phyloP scores from a whole-genome alignment of 2,888 invertebrate species.

The Caenorhabditis wallacei region DNA sequence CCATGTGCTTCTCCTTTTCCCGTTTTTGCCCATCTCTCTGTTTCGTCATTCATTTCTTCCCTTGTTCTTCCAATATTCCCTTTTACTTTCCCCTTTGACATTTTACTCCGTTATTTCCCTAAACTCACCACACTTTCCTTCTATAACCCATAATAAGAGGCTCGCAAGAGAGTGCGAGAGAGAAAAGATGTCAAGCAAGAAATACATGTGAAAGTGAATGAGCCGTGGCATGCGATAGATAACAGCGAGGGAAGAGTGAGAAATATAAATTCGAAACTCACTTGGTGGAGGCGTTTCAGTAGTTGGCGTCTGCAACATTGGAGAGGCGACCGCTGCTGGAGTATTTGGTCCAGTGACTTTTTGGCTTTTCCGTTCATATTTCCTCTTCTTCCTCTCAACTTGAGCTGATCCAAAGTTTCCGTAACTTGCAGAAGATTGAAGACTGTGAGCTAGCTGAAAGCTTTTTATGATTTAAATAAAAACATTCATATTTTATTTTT shows the following conservation, averaged over 20 bases:
- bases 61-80: neutral
- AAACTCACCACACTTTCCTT: too few relatives aligned
- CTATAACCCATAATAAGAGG: too few relatives aligned
- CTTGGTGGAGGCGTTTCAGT: constrained; percentile 47
- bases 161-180: neutral
- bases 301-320: constrained; percentile 34
- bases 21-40: neutral
- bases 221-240: constrained; percentile 23
- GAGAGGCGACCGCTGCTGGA: constrained; percentile 41
- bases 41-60: neutral
- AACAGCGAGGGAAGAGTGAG: constrained; percentile 13
- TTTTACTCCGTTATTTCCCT: neutral
- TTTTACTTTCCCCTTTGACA: neutral
- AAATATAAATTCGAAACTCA: constrained; percentile 27
- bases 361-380: constrained; percentile 72
- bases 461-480: neutral
- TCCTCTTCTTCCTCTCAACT: constrained; percentile 71
- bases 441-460: constrained; percentile 63
- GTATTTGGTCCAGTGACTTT: constrained; percentile 38
- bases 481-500: too few relatives aligned
- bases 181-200: neutral
- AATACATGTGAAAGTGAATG: constrained; percentile 1
- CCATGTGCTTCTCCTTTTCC: constrained; percentile 11
- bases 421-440: constrained; percentile 48
- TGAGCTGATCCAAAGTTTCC: constrained; percentile 12